A percentile compares a stretch with the other conserved stretches of the same genome.
Evolutionary conservation across 2,113 vertebrate genomes (phyloP).

Genomic region (Gallinago paraguaiae): DNA sequence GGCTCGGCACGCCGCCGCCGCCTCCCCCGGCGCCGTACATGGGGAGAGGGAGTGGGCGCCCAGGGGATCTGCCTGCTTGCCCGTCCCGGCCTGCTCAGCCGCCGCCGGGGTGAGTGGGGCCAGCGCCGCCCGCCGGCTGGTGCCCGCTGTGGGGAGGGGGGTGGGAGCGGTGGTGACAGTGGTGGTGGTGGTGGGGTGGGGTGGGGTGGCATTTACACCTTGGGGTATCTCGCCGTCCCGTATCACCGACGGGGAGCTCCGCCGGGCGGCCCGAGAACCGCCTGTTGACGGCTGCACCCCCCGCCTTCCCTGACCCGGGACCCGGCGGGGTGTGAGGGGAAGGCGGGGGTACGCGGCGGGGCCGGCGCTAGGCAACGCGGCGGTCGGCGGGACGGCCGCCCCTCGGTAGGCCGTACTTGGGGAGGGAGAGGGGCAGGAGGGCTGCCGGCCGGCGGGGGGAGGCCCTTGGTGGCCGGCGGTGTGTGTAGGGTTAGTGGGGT

Average conservation of each 20-base stretch:
- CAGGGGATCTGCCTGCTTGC: background rate
- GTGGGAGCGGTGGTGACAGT: too few relatives aligned
- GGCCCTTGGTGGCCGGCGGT: background rate
- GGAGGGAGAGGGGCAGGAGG: background rate
- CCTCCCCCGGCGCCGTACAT: background rate
- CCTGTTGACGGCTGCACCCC: too few relatives aligned
- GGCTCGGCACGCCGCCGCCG: background rate
- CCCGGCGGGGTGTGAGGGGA: background rate
- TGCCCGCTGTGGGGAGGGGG: background rate
- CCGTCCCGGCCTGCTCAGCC: background rate
- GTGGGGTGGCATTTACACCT: background rate
- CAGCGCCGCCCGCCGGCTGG: background rate
- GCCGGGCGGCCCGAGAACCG: background rate
- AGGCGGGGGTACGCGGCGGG: background rate
- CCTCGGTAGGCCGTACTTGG: background rate
- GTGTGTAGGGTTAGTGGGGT: fast-evolving
- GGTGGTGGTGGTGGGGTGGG: too few relatives aligned
- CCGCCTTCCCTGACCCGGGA: background rate
- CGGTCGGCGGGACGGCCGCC: background rate
- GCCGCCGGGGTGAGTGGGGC: background rate
- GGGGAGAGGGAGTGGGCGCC: background rate
- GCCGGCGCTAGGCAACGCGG: background rate
- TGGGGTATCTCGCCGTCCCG: background rate
- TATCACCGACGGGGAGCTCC: background rate
- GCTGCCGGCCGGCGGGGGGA: background rate